Base-by-base conservation (phyloP, 2,797 vertebrate genomes). In the Alfaro cultratus region DNA sequence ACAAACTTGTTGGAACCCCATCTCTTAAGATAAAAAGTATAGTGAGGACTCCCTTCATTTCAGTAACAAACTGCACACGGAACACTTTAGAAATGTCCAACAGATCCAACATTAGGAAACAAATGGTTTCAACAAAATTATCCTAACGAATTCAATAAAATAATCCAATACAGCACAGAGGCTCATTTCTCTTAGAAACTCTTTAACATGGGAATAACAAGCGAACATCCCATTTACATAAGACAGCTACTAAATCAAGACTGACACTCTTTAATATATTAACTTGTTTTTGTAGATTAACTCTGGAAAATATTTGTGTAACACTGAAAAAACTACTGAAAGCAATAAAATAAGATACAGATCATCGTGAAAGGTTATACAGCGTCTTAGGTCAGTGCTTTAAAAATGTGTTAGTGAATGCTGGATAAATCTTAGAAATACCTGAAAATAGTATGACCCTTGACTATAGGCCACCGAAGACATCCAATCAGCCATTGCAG, bases 351-450 rank as follows among this genome's bases (percentile, higher is more conserved):
- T 34, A 64, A 36, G 18, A 7, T 18, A 9, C 7, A 36, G 6
- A 64, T 39, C 8, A 21, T 21, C 8, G 2, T 16, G 15, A 62
- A 16, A 34, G 60, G 60, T 34, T 62, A 29, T 2, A 18, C 31
- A 34, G 1, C 8, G 13, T 34, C n/a, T 62, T 31, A 5, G n/a
- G 5, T 60, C 74, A 8, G 8, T 71, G 47, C 72, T 73, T 84
- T 86, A 85, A 80, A 74, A 83, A 55, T 84, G 34, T 83, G 81
- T 77, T 78, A 31, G 85, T 72, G 84, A 81, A 77, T 82, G 71
- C 80, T 11, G 2, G 78, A 70, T 86, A 80, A 80, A 82, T 87
- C 83, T 86, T 86, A 87, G 89, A 87, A 92, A 92, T 91, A 91
- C 84, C 86, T 80, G 75, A 74, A 79, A 45, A 87, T 90, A 93